phyloP scores from a whole-genome alignment of 1,140 invertebrate genomes.

The Drosophila lowei region DNA sequence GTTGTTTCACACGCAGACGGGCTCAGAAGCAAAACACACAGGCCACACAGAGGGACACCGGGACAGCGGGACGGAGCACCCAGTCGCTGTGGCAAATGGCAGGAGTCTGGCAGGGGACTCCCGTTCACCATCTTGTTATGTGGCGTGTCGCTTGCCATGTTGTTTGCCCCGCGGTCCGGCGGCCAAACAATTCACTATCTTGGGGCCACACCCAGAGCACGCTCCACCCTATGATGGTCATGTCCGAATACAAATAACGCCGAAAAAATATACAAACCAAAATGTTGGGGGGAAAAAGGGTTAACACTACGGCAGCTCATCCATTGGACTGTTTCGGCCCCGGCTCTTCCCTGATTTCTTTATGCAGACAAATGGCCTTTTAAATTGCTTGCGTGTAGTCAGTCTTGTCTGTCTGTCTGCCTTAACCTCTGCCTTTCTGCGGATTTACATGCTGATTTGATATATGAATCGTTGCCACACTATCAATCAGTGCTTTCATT shows the following conservation, averaged over 20 bases:
- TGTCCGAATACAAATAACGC: slow-evolving; percentile 18
- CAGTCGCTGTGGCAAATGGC: slow-evolving; percentile 20
- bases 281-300: slow-evolving; percentile 25
- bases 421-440: slow-evolving; percentile 15
- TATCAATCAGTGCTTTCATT: slow-evolving; percentile 67
- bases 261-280: slow-evolving; percentile 4
- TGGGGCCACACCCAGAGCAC: slow-evolving; percentile 10
- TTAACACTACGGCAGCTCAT: slow-evolving; percentile 3
- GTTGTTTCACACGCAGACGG: slow-evolving; percentile 69
- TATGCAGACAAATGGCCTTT: slow-evolving; percentile 72
- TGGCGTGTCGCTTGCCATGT: slow-evolving; percentile 57
- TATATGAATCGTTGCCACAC: slow-evolving; percentile 67
- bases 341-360: slow-evolving; percentile 22
- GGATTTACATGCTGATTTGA: slow-evolving; percentile 76
- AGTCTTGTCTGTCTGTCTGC: slow-evolving; percentile 28
- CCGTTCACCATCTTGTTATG: slow-evolving; percentile 47
- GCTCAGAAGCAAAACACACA: background rate
- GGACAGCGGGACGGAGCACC: slow-evolving; percentile 19
- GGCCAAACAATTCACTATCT: slow-evolving; percentile 45
- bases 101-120: slow-evolving; percentile 17
- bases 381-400: slow-evolving; percentile 74
- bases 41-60: slow-evolving; percentile 29
- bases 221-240: slow-evolving; percentile 27
- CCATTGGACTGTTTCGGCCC: background rate
- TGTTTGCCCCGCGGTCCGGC: slow-evolving; percentile 33